These are phyloP conservation scores for Prietella phreatophila DNA, from an alignment of 2,113 vertebrate genomes.

Conservation along the genomic window DNA sequence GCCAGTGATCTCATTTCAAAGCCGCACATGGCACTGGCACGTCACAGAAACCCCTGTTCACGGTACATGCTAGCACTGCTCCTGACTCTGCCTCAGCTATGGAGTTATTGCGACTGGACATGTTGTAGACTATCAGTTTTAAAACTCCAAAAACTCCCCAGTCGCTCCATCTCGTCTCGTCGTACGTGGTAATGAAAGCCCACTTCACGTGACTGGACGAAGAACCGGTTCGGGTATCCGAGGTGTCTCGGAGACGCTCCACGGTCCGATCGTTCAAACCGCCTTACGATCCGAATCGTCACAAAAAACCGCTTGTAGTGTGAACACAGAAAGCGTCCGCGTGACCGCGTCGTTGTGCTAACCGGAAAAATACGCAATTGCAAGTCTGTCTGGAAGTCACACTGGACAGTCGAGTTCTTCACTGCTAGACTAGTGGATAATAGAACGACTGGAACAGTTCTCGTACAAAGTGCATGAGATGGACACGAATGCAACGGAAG, in stretches of 20 bases:
- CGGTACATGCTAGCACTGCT: no score
- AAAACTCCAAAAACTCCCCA: no score
- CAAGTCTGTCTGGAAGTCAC: not conserved
- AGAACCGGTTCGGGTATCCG: no score
- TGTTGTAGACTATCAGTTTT: not conserved
- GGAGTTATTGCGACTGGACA: not conserved
- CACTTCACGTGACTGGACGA: no score
- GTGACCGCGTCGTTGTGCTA: not conserved
- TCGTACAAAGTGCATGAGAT: not conserved
- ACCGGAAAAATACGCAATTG: not conserved
- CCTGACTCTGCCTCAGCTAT: not conserved
- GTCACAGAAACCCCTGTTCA: not conserved
- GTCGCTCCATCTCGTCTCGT: no score
- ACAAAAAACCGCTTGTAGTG: no score
- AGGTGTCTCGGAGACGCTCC: no score
- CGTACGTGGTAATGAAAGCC: not conserved
- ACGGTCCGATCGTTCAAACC: no score
- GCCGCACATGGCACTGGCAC: not conserved
- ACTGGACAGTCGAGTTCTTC: not conserved
- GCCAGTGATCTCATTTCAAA: not conserved
- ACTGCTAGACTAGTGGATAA: not conserved
- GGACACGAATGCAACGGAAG: not conserved
- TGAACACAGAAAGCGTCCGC: no score
- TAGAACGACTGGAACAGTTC: not conserved
- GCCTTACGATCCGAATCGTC: no score